Conservation (phyloP, 37 sponge, comb jelly and placozoan species). For the Halisarca cf. caerulea region DNA sequence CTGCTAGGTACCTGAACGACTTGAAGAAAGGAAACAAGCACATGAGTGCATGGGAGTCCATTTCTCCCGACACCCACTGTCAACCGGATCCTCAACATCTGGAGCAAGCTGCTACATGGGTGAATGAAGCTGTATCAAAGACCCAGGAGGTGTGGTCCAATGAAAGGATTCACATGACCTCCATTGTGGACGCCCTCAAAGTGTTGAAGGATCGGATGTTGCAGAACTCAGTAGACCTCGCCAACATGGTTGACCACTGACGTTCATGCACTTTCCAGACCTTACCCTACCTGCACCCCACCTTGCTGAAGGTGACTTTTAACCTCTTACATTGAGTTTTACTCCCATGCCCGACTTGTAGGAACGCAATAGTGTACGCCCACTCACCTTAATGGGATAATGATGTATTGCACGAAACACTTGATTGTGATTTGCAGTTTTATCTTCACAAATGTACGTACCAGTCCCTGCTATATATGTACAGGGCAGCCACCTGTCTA, state of each 20-base stretch:
- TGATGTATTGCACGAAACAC: too few relatives aligned
- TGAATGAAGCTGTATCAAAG: not conserved
- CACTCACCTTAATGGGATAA: too few relatives aligned
- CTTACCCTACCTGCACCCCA: not conserved
- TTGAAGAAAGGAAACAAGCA: not conserved
- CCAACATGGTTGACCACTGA: not conserved
- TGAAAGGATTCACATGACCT: not conserved
- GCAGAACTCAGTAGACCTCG: slow-evolving; percentile 12
- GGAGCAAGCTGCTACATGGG: not conserved
- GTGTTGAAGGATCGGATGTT: not conserved
- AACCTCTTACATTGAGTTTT: too few relatives aligned
- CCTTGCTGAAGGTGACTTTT: too few relatives aligned
- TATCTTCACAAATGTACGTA: too few relatives aligned
- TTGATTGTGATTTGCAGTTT: too few relatives aligned
- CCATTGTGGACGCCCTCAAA: slow-evolving; percentile 13
- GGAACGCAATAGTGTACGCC: too few relatives aligned
- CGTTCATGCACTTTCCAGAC: not conserved
- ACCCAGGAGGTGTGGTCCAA: not conserved
- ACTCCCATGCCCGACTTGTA: too few relatives aligned
- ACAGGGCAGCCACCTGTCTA: too few relatives aligned
- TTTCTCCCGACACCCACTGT: not conserved
- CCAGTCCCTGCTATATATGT: too few relatives aligned
- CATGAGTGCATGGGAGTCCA: slow-evolving; percentile 21
- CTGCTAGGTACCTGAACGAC: slow-evolving; percentile 12
- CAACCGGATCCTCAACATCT: not conserved